Conservation (phyloP, 2,113 vertebrate genomes). For the Hippocampus mohnikei region DNA sequence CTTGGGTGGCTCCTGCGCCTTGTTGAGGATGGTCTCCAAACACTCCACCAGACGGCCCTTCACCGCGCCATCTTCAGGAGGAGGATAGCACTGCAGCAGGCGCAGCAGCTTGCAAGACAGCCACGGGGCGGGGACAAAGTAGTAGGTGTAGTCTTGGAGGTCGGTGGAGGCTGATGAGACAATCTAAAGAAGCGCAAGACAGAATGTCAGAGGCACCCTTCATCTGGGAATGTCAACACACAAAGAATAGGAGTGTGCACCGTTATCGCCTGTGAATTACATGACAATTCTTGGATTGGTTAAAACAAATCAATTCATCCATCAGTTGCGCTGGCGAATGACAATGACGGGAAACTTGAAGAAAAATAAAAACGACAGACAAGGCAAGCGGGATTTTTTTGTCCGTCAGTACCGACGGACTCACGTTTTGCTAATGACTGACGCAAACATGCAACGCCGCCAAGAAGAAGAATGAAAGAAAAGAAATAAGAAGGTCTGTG, state of each 20-base stretch:
- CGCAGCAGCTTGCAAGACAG: slow-evolving; percentile 87
- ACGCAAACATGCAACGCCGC: no score
- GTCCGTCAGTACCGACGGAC: no score
- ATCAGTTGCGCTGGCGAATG: no score
- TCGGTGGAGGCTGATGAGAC: slow-evolving; percentile 90
- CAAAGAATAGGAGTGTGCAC: no score
- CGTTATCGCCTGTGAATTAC: neutral
- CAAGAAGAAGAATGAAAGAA: no score
- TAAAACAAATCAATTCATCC: no score
- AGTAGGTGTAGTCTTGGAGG: slow-evolving; percentile 90
- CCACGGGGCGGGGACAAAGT: slow-evolving; percentile 91
- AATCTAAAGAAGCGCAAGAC: slow-evolving; percentile 68
- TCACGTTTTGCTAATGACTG: no score
- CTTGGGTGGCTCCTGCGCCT: slow-evolving; percentile 92
- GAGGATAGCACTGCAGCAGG: slow-evolving; percentile 86
- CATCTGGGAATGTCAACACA: neutral
- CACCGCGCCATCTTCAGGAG: slow-evolving; percentile 84
- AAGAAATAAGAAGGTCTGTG: no score
- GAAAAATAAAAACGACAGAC: no score
- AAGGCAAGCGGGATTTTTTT: no score
- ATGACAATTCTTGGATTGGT: no score
- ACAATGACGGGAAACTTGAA: no score
- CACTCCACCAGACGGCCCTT: slow-evolving; percentile 89
- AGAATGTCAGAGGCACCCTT: neutral
- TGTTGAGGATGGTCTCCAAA: slow-evolving; percentile 89